Evolutionary conservation across 2,113 vertebrate genomes (phyloP).

Genomic region (Planiliza haematocheilus): DNA sequence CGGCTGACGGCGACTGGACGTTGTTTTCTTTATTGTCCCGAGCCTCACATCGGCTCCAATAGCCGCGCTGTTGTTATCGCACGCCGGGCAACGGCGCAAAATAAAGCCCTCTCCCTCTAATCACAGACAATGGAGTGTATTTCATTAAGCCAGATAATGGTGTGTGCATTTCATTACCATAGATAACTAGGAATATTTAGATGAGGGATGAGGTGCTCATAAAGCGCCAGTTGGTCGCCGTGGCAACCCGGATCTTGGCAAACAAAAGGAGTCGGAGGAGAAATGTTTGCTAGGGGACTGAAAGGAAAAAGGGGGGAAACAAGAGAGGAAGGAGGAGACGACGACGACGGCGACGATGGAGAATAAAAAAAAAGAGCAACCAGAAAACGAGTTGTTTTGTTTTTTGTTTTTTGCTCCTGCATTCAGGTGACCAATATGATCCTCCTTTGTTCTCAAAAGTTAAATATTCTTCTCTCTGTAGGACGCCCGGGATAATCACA

Average conservation of each 20-base stretch:
- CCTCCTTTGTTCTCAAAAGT: constrained; percentile 57
- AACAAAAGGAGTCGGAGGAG: constrained; percentile 74
- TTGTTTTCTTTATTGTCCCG: constrained; percentile 47
- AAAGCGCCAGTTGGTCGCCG: constrained; percentile 72
- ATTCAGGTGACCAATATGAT: constrained; percentile 48
- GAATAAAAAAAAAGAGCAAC: too few species aligned
- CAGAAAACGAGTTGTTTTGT: constrained; percentile 12
- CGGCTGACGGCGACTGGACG: constrained; percentile 55
- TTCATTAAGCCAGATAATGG: constrained; percentile 82
- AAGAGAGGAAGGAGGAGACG: constrained; percentile 4
- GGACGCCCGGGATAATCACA: constrained; percentile 64
- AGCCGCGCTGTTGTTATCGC: constrained; percentile 32
- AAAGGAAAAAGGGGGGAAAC: constrained; percentile 34
- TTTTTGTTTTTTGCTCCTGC: constrained; percentile 35
- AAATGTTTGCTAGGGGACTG: constrained; percentile 69
- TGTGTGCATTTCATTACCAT: constrained; percentile 82
- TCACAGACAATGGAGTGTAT: constrained; percentile 77
- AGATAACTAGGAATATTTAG: constrained; percentile 81
- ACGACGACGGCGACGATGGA: too few species aligned
- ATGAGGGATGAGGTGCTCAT: constrained; percentile 81
- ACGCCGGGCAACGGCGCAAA: constrained; percentile 30
- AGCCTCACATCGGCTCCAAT: constrained; percentile 19
- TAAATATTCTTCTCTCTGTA: constrained; percentile 47
- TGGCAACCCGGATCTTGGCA: constrained; percentile 78
- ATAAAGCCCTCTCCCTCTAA: constrained; percentile 62